Conservation (phyloP, 2,888 invertebrate genomes). For the Mesopsocus fuscifrons region DNA sequence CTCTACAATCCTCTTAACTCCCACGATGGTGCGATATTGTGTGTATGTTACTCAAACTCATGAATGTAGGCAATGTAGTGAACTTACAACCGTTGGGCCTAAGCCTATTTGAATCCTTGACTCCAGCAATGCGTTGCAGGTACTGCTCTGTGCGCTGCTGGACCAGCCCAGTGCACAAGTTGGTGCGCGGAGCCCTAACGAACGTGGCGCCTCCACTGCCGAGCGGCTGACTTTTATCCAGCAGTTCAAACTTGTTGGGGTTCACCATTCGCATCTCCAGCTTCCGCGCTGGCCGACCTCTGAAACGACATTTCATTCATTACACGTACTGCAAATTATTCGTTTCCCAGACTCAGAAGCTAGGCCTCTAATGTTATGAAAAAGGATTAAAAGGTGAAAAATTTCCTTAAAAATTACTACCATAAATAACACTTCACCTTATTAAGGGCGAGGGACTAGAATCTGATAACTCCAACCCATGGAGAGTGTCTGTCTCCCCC, state of each 20-base stretch:
- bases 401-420: not conserved
- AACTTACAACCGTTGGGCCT: not conserved
- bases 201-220: not conserved
- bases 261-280: slow-evolving; percentile 4
- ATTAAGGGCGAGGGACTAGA: slow-evolving; percentile 1
- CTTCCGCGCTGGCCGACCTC: not conserved
- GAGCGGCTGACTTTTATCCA: not conserved
- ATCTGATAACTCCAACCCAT: not conserved
- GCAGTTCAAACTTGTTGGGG: slow-evolving; percentile 7
- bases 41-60: too few species aligned
- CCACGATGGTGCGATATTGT: too few species aligned
- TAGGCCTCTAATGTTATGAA: too few species aligned
- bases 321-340: too few species aligned
- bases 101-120: not conserved
- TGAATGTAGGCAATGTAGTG: too few species aligned
- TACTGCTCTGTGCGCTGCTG: slow-evolving; percentile 1
- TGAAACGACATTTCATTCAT: not conserved
- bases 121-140: not conserved
- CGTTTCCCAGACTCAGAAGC: too few species aligned
- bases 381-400: too few species aligned
- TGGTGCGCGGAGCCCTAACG: not conserved
- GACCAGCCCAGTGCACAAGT: slow-evolving; percentile 3
- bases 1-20: too few species aligned
- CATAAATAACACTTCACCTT: not conserved
- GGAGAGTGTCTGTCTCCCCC: not conserved